These are phyloP conservation scores for Metopia argyrocephala DNA, from an alignment of 2,888 invertebrate species.

Conservation along the genomic window DNA sequence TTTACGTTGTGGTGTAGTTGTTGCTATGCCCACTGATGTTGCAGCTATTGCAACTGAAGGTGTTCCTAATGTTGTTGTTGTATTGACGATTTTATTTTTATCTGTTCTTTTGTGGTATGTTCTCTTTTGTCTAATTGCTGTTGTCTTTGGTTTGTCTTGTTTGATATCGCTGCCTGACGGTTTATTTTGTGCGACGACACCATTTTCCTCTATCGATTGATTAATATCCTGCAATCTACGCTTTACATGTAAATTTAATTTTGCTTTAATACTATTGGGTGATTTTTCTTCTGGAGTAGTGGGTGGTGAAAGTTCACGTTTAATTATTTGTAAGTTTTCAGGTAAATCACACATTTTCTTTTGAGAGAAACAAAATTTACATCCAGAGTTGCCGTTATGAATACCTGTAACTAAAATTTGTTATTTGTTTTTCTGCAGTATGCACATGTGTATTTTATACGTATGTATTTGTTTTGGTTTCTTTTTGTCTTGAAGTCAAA, in stretches of 20 bases:
- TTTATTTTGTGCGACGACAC: neutral
- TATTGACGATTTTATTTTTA: conserved; percentile 59
- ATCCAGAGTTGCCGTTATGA: conserved; percentile 21
- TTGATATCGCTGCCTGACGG: too few relatives aligned
- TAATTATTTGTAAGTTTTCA: conserved; percentile 63
- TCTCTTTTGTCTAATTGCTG: conserved; percentile 67
- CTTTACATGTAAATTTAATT: conserved; percentile 76
- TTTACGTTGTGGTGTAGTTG: conserved; percentile 39
- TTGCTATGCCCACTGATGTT: neutral
- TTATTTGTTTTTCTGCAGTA: too few relatives aligned
- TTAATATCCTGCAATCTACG: conserved; percentile 73
- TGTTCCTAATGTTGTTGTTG: neutral
- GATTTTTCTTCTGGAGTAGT: conserved; percentile 58
- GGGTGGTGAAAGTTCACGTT: conserved; percentile 58
- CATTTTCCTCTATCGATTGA: conserved; percentile 27
- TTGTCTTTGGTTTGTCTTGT: conserved; percentile 46
- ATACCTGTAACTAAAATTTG: too few relatives aligned
- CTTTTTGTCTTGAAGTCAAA: neutral
- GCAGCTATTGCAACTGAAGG: neutral
- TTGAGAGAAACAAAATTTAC: neutral
- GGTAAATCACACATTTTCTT: conserved; percentile 55
- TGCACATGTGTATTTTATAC: too few relatives aligned
- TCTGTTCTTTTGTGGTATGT: conserved; percentile 72
- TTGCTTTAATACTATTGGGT: conserved; percentile 72
- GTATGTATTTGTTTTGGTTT: too few relatives aligned